Evolutionary conservation across 2,113 vertebrate species (phyloP).

Genomic region (Psephotus haematonotus): DNA sequence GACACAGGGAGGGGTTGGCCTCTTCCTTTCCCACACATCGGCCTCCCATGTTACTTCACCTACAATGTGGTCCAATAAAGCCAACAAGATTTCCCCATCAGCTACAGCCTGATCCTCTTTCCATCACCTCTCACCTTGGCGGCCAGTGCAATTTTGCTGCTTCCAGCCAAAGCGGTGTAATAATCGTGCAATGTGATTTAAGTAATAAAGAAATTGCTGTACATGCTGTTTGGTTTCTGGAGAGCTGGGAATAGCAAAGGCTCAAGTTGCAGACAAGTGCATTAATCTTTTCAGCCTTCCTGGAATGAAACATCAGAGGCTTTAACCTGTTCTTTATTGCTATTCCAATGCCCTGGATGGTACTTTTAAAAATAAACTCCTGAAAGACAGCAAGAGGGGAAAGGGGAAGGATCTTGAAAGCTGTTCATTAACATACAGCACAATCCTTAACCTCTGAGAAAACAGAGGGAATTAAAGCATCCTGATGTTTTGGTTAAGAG

Average conservation of each 20-base stretch:
- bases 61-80: neutral
- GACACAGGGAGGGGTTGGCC: neutral
- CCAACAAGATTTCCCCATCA: neutral
- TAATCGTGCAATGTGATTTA: neutral
- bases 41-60: rapidly evolving
- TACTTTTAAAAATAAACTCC: slow-evolving; percentile 60
- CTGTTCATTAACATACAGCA: neutral
- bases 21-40: neutral
- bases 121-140: neutral
- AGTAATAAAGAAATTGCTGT: slow-evolving; percentile 41
- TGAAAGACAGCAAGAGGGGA: neutral
- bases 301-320: slow-evolving; percentile 50
- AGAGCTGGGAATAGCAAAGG: slow-evolving; percentile 26
- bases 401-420: neutral
- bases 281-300: slow-evolving; percentile 59
- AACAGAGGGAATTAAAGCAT: neutral
- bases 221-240: neutral
- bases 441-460: neutral
- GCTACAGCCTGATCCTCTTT: neutral
- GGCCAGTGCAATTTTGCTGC: neutral
- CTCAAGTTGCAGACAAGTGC: slow-evolving; percentile 37
- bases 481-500: neutral
- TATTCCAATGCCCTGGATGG: slow-evolving; percentile 55
- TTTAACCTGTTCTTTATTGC: slow-evolving; percentile 68
- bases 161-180: neutral